A percentile compares a stretch with the other conserved stretches of the same genome.
Evolutionary conservation across 2,888 invertebrate genomes (phyloP).

Genomic region (Myopa testacea): DNA sequence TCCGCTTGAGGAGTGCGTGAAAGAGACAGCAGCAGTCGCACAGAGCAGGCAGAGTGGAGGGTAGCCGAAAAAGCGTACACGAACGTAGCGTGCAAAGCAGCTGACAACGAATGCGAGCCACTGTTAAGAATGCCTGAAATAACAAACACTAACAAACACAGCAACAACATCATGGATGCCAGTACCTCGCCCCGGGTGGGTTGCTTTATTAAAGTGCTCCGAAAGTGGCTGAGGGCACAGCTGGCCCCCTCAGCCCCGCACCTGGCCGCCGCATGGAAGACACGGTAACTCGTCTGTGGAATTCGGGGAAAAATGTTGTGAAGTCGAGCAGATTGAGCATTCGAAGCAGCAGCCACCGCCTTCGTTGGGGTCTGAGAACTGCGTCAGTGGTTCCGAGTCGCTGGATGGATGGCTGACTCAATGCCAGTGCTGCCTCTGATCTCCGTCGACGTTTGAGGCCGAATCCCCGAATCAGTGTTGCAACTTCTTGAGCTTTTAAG

Average conservation of each 20-base stretch:
- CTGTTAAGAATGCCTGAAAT: not conserved
- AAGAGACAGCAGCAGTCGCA: constrained; percentile 39
- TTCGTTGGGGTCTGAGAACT: no score
- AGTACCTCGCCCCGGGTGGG: not conserved
- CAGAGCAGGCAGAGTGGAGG: constrained; percentile 14
- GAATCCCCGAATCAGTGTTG: not conserved
- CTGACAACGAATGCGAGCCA: constrained; percentile 14
- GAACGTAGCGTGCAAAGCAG: constrained; percentile 5
- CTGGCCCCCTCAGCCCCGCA: not conserved
- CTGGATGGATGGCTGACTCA: constrained; percentile 58
- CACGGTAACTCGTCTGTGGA: no score
- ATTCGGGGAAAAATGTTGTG: not conserved
- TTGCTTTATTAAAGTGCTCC: not conserved
- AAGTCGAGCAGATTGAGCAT: no score
- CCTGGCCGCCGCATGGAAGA: no score
- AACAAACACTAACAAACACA: not conserved
- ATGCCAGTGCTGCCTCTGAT: constrained; percentile 57
- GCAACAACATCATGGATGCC: not conserved
- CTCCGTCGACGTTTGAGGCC: not conserved
- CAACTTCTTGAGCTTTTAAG: not conserved
- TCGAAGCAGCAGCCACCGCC: not conserved
- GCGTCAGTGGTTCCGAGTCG: not conserved
- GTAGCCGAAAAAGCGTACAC: not conserved
- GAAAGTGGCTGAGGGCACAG: not conserved
- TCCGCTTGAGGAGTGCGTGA: not conserved